Evolutionary conservation across 2,888 invertebrate genomes (phyloP).

Genomic region (Sepiola atlantica): DNA sequence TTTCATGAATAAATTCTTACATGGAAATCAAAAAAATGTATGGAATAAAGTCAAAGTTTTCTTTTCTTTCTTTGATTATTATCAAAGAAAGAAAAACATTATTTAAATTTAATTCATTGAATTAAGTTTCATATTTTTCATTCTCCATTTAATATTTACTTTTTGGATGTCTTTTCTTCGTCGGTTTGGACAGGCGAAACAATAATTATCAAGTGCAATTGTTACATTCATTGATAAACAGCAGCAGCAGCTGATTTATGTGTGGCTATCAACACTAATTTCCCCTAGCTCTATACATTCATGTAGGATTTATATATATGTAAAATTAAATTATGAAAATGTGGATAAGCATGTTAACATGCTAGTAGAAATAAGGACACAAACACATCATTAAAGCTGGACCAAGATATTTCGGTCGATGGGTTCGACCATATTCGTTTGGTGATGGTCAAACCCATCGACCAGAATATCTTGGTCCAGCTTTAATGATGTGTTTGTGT

Average conservation of each 20-base stretch:
- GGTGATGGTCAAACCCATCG: too few species aligned
- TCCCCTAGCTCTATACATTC: background rate
- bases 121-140: background rate
- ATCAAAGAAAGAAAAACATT: background rate
- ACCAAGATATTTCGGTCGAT: too few species aligned
- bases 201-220: background rate
- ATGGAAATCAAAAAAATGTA: background rate
- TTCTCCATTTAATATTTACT: background rate
- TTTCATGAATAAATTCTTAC: background rate
- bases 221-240: background rate
- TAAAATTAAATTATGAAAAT: too few species aligned
- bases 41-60: background rate
- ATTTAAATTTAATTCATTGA: constrained; percentile 12
- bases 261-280: background rate
- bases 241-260: background rate
- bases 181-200: background rate
- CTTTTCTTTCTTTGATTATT: too few species aligned
- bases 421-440: too few species aligned
- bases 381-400: too few species aligned
- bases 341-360: too few species aligned
- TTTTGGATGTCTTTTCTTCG: background rate
- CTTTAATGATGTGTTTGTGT: too few species aligned
- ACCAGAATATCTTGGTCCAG: too few species aligned
- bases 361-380: too few species aligned
- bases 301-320: background rate